phyloP scores from a whole-genome alignment of 2,797 vertebrate species.

The Neosilurus mollespiculum region DNA sequence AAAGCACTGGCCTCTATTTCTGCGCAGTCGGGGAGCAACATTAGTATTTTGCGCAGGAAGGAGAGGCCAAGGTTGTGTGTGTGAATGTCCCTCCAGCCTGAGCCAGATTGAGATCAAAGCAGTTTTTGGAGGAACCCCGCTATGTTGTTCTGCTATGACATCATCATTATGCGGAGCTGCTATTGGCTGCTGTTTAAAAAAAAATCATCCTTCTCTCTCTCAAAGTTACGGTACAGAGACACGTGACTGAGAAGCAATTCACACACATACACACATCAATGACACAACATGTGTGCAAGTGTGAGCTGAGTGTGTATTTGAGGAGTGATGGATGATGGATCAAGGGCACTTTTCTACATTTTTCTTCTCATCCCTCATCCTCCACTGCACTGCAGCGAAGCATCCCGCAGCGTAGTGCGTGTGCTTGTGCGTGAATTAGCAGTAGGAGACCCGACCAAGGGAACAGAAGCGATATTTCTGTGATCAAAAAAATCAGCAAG shows the following conservation, averaged over 20 bases:
- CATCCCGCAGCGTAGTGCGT: slow-evolving; percentile 19
- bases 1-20: not conserved
- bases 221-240: not conserved
- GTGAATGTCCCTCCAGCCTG: slow-evolving; percentile 37
- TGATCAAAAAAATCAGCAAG: slow-evolving; percentile 12
- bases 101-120: slow-evolving; percentile 48
- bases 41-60: slow-evolving; percentile 19
- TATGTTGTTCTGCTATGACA: not conserved
- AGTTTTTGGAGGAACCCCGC: slow-evolving; percentile 34
- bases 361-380: slow-evolving; percentile 4
- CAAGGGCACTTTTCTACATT: slow-evolving; percentile 17
- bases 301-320: slow-evolving; percentile 1
- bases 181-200: not conserved
- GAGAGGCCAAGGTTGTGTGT: slow-evolving; percentile 38
- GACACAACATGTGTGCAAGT: not conserved
- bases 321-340: slow-evolving; percentile 25
- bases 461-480: slow-evolving; percentile 13
- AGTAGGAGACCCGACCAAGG: slow-evolving; percentile 4
- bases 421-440: not conserved
- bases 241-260: slow-evolving; percentile 2
- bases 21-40: slow-evolving; percentile 7
- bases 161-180: not conserved
- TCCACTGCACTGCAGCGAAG: slow-evolving; percentile 26
- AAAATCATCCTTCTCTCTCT: not conserved
- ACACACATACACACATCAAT: not conserved